Evolutionary conservation across 2,113 vertebrate genomes (phyloP), one percentile per base, ranked within the genome.

Genomic region (Megaceryle maxima): DNA sequence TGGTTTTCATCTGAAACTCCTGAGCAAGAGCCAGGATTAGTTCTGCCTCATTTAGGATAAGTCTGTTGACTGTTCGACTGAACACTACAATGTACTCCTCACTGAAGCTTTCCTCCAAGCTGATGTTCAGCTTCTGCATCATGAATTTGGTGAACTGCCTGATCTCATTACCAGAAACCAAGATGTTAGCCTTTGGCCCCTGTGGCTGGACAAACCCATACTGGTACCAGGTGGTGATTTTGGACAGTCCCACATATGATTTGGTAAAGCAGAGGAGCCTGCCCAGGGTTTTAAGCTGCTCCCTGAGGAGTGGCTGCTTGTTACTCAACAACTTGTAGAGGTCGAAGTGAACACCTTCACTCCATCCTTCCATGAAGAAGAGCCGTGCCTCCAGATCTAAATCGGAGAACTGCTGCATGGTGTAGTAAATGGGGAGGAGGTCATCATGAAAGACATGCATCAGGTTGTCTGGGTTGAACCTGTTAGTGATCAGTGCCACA

Each of bases 371-470:
- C 99, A 99, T 99, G 97, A 99, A 99, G 93, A 99, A 98, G 20
- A 99, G 98, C 7, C 99, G 97, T 6, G 99, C 98, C 64, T 99
- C 98, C 11, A 93, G 97, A 25, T 99, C 98, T 77, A 99, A 96
- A 96, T 99, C 99, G 0, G 98, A 98, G 94, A 99, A 99, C 97
- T 99, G 99, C 63, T 98, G 98, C 98, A 99, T 99, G 41, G 99
- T 99, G 87, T 99, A 99, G 96, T 98, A 99, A 79, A 99, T 98
- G 2, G 99, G 99, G 59, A 99, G 98, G 33, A 99, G 98, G 96
- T 99, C 99, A 0, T 99, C 99, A 1, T 99, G 99, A 96, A 99
- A 99, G 55, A 99, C 98, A 0, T 99, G 99, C 99, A 99, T 99
- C 79, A 99, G 96, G 97, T 99, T 99, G 96, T 99, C 99, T 0